phyloP scores from a whole-genome alignment of 2,888 invertebrate genomes.

The Folsomia manolachei region DNA sequence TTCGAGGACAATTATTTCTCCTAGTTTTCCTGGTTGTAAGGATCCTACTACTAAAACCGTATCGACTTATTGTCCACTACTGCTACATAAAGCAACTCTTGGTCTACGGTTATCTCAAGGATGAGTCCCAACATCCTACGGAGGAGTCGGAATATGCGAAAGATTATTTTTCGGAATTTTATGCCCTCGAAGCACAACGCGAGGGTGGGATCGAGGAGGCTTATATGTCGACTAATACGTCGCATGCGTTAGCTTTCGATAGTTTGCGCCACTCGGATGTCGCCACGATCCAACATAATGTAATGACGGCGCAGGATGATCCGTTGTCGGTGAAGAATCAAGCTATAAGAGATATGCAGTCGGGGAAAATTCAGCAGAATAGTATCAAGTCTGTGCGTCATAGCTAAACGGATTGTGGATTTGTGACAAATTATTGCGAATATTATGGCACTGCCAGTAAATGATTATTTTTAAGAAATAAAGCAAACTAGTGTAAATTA shows the following conservation, averaged over 20 bases:
- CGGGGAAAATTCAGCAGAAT: neutral
- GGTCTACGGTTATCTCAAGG: neutral
- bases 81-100: slow-evolving; percentile 8
- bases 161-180: neutral
- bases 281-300: neutral
- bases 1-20: slow-evolving; percentile 1
- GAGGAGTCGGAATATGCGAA: neutral
- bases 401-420: no score
- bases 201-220: neutral
- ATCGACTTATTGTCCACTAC: neutral
- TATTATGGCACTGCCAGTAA: no score
- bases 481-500: no score
- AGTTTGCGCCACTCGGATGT: neutral
- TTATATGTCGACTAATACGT: neutral
- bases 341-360: neutral
- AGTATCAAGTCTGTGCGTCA: neutral
- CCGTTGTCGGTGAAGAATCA: neutral
- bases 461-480: no score
- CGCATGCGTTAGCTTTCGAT: neutral
- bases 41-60: neutral
- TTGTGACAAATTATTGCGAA: no score
- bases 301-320: neutral
- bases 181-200: neutral
- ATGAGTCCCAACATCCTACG: neutral
- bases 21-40: neutral